phyloP scores from a whole-genome alignment of 2,797 vertebrate species.

The Tinamus major region DNA sequence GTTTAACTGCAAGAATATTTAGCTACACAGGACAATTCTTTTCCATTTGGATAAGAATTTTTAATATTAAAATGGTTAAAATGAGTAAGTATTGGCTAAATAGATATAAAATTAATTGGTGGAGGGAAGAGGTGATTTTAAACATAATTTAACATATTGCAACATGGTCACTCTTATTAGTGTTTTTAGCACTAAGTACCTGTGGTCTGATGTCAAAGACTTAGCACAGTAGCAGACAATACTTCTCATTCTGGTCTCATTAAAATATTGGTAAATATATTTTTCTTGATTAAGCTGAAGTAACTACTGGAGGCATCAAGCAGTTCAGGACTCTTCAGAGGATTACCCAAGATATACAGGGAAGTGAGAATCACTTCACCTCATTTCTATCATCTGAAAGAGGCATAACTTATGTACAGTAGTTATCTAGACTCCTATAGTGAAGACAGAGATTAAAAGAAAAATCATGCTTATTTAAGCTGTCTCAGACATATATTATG shows the following conservation, averaged over 20 bases:
- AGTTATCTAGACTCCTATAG: background rate
- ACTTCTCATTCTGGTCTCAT: background rate
- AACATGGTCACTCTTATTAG: background rate
- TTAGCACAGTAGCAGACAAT: background rate
- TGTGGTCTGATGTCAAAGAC: background rate
- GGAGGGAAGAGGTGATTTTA: background rate
- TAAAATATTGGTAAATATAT: slow-evolving; percentile 40
- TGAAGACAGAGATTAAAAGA: background rate
- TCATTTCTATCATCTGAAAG: background rate
- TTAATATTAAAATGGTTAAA: background rate
- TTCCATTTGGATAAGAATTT: background rate
- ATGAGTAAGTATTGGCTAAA: background rate
- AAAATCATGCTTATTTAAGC: background rate
- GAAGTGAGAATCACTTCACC: background rate
- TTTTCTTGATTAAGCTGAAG: background rate
- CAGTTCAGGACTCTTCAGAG: background rate
- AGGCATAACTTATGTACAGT: background rate
- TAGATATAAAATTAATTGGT: background rate
- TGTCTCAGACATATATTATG: background rate
- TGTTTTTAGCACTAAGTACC: background rate
- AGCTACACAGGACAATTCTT: background rate
- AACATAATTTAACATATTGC: background rate
- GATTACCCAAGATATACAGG: background rate
- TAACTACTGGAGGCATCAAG: background rate
- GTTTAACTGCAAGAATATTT: background rate